Conservation (phyloP, 1,140 invertebrate genomes). For the Nomia melanderi region DNA sequence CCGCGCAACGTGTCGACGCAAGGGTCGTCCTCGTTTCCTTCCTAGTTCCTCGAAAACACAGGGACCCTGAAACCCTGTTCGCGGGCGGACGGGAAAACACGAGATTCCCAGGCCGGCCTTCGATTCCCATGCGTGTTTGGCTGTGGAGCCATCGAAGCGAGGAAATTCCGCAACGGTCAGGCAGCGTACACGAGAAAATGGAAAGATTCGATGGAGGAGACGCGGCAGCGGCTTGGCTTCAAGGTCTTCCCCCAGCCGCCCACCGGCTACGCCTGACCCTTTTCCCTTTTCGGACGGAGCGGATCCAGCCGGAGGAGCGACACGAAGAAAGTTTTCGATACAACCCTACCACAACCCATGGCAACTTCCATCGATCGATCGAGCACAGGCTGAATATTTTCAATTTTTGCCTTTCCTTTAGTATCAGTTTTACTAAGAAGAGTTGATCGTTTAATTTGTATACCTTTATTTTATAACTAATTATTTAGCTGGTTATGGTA, state of each 20-base stretch:
- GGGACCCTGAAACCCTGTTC: constrained; percentile 14
- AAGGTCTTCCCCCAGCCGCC: constrained; percentile 43
- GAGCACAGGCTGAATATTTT: not conserved
- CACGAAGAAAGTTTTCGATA: constrained; percentile 39
- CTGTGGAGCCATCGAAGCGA: constrained; percentile 31
- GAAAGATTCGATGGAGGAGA: constrained; percentile 69
- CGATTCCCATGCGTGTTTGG: constrained; percentile 54
- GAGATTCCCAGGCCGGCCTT: constrained; percentile 26
- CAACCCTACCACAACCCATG: constrained; percentile 59
- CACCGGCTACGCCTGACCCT: constrained; percentile 53
- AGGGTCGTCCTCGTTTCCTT: constrained; percentile 5
- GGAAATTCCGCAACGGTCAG: constrained; percentile 25
- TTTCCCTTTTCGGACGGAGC: constrained; percentile 56
- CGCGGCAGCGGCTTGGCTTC: constrained; percentile 44
- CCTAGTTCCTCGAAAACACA: not conserved
- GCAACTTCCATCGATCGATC: constrained; percentile 43
- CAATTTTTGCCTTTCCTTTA: too few relatives aligned
- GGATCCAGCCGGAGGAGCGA: constrained; percentile 52
- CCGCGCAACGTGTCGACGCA: constrained; percentile 19
- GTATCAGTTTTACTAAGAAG: too few relatives aligned
- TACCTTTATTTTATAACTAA: too few relatives aligned
- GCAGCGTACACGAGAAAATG: constrained; percentile 51
- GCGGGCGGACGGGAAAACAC: constrained; percentile 23
- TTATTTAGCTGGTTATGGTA: too few relatives aligned
- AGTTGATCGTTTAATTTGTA: too few relatives aligned